Evolutionary conservation across 2,113 vertebrate species (phyloP), one percentile per base, ranked within the genome.

Genomic region (Chiloscyllium plagiosum): DNA sequence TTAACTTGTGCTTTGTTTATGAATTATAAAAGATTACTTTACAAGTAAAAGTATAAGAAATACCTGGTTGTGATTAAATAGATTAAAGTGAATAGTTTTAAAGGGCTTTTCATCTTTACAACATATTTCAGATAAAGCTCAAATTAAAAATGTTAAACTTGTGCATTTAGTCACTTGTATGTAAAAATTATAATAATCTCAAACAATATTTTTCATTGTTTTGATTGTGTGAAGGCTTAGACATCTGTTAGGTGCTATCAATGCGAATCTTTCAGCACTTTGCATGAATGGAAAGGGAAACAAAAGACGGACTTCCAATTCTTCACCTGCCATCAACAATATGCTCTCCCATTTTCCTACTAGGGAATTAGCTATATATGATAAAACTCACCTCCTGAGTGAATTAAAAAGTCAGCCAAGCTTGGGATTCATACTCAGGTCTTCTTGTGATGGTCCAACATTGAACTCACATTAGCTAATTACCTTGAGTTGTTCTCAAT

Each of bases 401-500:
- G 56, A 90, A 90, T 90, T n/a, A 15, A 61, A 89, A 89, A 33
- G 87, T 90, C 87, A 65, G 87, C 52, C 52, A 90, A 90, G 87
- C 52, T 90, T 90, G 52, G 56, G 56, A 66, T 92, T 92, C 56
- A 92, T 66, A 66, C 61, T 92, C 56, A n/a, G 89, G 89, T 92
- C 89, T 83, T 83, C 89, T 66, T 65, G 26, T 65, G 89, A 92
- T 33, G n/a, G 2, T 66, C 89, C 89, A 66, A 92, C 89, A 92
- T 37, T 66, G 17, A 92, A 65, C 61, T 92, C 61, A n/a, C n/a
- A 92, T 92, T 92, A 92, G 61, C 89, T 92, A 92, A 92, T 92
- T 92, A 92, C 33, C 56, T 90, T 90, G 56, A 37, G 89, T 92
- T 37, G 89, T n/a, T 92, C 89, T n/a, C 89, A 90, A 90, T 92